Conservation (phyloP, 2,888 invertebrate genomes). For the Drosophila monieri region DNA sequence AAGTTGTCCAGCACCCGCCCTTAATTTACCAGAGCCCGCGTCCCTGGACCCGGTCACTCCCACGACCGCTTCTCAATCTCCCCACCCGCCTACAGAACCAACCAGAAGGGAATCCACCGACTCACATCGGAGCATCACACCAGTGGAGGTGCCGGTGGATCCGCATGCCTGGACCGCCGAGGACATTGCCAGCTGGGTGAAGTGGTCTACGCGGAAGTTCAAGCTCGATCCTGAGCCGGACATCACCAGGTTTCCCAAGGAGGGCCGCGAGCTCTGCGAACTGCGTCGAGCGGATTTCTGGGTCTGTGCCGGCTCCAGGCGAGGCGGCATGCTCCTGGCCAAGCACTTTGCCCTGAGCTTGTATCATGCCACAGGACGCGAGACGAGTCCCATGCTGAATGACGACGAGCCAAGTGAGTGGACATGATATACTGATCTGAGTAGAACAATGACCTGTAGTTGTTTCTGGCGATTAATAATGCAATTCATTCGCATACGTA, state of each 20-base stretch:
- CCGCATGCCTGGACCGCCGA: slow-evolving; percentile 87
- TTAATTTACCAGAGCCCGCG: slow-evolving; percentile 11
- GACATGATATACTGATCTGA: not conserved
- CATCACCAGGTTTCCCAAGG: slow-evolving; percentile 85
- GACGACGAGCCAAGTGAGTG: slow-evolving; percentile 84
- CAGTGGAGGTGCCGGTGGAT: slow-evolving; percentile 84
- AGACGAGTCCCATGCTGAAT: slow-evolving; percentile 86
- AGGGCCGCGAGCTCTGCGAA: slow-evolving; percentile 86
- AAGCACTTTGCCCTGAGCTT: slow-evolving; percentile 87
- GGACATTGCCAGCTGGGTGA: slow-evolving; percentile 87
- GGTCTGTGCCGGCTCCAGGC: slow-evolving; percentile 84
- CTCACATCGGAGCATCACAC: slow-evolving; percentile 48
- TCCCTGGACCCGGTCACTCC: slow-evolving; percentile 1
- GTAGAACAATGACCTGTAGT: not conserved
- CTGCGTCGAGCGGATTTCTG: slow-evolving; percentile 88
- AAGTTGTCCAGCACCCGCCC: slow-evolving; percentile 18
- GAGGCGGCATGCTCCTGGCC: slow-evolving; percentile 86
- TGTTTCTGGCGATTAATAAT: not conserved
- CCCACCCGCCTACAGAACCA: not conserved
- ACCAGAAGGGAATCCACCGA: slow-evolving; percentile 35
- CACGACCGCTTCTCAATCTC: not conserved
- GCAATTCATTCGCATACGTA: not conserved
- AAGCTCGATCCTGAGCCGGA: slow-evolving; percentile 86
- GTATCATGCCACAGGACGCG: slow-evolving; percentile 86
- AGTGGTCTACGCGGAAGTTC: slow-evolving; percentile 87